phyloP scores from a whole-genome alignment of 2,888 invertebrate species.

The Epistrophe grossulariae region DNA sequence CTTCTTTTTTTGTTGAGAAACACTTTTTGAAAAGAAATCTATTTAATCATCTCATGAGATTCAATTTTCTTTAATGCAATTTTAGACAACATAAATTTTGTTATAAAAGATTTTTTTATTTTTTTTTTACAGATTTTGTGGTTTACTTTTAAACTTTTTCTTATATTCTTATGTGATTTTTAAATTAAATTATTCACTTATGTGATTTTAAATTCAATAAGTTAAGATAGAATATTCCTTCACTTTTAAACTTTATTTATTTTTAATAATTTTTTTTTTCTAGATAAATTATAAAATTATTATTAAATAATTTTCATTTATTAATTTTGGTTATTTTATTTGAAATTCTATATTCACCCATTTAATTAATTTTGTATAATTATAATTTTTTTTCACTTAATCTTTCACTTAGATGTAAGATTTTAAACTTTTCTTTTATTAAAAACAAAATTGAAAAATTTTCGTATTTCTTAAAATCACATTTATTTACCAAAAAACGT shows the following conservation, averaged over 20 bases:
- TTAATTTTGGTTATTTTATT: not conserved
- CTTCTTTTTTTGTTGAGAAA: not conserved
- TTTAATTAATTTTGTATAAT: not conserved
- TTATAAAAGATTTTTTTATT: not conserved
- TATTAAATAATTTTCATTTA: not conserved
- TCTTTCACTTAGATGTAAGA: too few relatives aligned
- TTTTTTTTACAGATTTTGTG: not conserved
- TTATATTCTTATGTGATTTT: too few relatives aligned
- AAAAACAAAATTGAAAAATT: too few relatives aligned
- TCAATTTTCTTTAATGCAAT: not conserved
- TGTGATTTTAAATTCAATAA: too few relatives aligned
- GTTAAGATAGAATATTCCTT: not conserved
- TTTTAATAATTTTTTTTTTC: too few relatives aligned
- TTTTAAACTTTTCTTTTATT: too few relatives aligned
- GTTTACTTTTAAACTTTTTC: too few relatives aligned
- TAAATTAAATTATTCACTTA: too few relatives aligned
- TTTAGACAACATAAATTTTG: not conserved
- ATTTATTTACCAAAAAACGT: too few relatives aligned
- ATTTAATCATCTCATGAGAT: conserved; percentile 1
- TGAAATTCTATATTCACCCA: not conserved
- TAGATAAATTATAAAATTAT: not conserved
- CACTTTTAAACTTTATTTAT: not conserved
- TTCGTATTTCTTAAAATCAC: too few relatives aligned
- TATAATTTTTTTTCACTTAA: too few relatives aligned
- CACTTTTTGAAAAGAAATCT: not conserved